Evolutionary conservation across 37 sponge, comb jelly and placozoan species (phyloP), one percentile per base, ranked within the genome.

Genomic region (Chondrosia reniformis): DNA sequence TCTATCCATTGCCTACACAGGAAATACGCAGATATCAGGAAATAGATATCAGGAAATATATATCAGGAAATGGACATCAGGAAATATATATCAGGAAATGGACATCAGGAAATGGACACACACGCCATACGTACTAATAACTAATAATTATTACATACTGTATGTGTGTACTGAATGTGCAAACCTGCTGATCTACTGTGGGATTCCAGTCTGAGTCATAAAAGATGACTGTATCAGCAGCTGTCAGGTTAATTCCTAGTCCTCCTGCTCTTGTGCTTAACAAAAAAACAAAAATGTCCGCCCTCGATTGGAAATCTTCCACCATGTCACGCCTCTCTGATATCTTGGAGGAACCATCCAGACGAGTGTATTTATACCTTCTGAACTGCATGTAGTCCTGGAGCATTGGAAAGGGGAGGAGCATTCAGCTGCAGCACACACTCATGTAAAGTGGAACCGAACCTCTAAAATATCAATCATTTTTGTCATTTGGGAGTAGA

Each of bases 121-220:
- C n/a, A n/a, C n/a, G n/a, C n/a, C n/a, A n/a, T n/a, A n/a, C n/a
- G n/a, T n/a, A n/a, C n/a, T n/a, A n/a, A n/a, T n/a, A n/a, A 52
- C 55, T 52, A 21, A 21, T 52, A 52, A 52, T 21, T 21, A 21
- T 52, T 52, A 52, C 17, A 17, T 52, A 10, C 25, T 10, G 13
- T 61, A 15, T 32, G 13, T 7, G 12, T 61, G 13, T 41, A 65
- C 17, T 17, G 27, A 40, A 13, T 10, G 3, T n/a, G 28, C 63
- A 17, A 21, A 86, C 86, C 86, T 96, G 97, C 81, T 96, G 97
- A 58, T 96, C 97, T 46, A 96, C 97, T 30, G 97, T 96, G 12
- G 97, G 97, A 74, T 93, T 96, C 97, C 97, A 96, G 73, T 96
- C 97, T 52, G 89, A 88, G 79, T 96, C 97, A 79, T 86, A 96